Evolutionary conservation across 2,113 vertebrate species (phyloP).

Genomic region (Leucopsar rothschildi): DNA sequence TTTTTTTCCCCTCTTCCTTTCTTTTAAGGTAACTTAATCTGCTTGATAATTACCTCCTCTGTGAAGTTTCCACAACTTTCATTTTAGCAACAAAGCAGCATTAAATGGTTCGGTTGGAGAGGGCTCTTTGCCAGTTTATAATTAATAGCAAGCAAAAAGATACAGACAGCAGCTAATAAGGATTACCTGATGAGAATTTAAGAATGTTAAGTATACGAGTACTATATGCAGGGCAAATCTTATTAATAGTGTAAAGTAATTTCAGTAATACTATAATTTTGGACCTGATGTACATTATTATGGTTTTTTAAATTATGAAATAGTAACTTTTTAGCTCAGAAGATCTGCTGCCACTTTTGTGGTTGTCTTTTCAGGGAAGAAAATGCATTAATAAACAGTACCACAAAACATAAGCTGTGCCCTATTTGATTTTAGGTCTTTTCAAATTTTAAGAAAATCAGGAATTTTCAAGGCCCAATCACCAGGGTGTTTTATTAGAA

Average conservation of each 20-base stretch:
- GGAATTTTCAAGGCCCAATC: background rate
- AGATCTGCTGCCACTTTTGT: background rate
- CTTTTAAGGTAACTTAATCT: background rate
- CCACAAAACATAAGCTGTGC: background rate
- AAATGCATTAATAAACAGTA: background rate
- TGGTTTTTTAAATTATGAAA: background rate
- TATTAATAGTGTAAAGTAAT: background rate
- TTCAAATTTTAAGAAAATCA: background rate
- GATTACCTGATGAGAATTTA: constrained; percentile 19
- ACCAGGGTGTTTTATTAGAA: background rate
- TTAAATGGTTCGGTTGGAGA: background rate
- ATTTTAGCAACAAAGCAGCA: background rate
- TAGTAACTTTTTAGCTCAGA: background rate
- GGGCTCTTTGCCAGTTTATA: background rate
- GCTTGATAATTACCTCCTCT: background rate
- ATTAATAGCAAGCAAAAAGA: background rate
- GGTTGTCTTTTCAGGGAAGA: background rate
- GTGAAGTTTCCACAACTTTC: background rate
- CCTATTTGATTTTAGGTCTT: background rate
- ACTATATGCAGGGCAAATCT: background rate
- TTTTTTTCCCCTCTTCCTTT: background rate
- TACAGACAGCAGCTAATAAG: background rate
- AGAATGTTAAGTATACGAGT: background rate
- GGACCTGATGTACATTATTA: background rate
- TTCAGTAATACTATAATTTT: background rate